A percentile compares a stretch with the other conserved stretches of the same genome.
These are phyloP conservation scores for Micronisus gabar DNA, from an alignment of 2,113 vertebrate species.

Conservation along the genomic window DNA sequence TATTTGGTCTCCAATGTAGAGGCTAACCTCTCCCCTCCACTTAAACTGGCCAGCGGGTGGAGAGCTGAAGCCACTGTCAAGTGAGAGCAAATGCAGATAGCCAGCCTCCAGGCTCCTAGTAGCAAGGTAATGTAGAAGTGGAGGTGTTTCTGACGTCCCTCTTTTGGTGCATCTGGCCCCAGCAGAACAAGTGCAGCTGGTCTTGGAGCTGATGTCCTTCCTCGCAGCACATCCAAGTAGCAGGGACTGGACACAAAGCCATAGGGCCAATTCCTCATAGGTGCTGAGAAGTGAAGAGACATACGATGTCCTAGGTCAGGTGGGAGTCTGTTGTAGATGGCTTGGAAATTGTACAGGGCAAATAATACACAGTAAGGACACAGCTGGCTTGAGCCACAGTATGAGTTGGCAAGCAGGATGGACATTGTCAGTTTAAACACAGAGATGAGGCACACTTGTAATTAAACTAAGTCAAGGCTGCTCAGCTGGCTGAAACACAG, in stretches of 20 bases:
- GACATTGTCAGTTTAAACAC: not conserved
- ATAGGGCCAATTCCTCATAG: not conserved
- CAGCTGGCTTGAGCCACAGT: not conserved
- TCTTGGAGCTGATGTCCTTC: not conserved
- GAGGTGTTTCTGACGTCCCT: not conserved
- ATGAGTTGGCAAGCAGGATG: not conserved
- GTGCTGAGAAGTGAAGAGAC: not conserved
- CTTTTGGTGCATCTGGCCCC: not conserved
- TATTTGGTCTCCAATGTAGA: not conserved
- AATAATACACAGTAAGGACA: not conserved
- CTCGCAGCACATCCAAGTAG: accelerated
- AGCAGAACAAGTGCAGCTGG: not conserved
- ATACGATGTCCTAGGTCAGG: not conserved
- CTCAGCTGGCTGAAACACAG: not conserved
- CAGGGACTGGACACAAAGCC: not conserved
- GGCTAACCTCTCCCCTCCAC: not conserved
- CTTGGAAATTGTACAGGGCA: not conserved
- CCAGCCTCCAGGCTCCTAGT: not conserved
- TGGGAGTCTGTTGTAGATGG: not conserved
- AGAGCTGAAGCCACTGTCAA: not conserved
- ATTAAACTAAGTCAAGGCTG: not conserved
- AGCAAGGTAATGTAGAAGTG: not conserved
- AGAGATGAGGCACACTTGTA: accelerated
- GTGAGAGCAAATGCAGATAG: not conserved
- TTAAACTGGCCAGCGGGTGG: not conserved